Percentiles rank a stretch among this genome's conserved stretches.
phyloP scores from a whole-genome alignment of 2,113 vertebrate genomes.

The Vombatus ursinus region DNA sequence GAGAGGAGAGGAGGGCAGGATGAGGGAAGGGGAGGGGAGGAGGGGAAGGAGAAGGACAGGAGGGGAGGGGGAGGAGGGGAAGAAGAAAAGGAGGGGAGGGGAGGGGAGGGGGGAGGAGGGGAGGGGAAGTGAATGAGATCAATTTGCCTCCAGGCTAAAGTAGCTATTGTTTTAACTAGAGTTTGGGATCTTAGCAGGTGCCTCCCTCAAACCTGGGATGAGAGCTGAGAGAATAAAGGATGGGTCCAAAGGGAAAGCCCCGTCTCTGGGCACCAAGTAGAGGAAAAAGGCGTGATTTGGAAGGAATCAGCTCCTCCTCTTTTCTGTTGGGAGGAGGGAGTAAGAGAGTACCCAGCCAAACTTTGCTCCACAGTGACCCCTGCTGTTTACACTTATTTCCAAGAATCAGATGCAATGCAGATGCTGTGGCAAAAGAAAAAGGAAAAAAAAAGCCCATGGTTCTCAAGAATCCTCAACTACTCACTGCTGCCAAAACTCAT shows the following conservation, averaged over 20 bases:
- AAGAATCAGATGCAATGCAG: neutral
- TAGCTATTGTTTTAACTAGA: neutral
- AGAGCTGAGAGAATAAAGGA: neutral
- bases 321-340: neutral
- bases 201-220: neutral
- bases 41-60: rapidly evolving
- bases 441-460: neutral
- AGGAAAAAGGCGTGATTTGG: neutral
- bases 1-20: too few species aligned
- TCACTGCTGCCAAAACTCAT: neutral
- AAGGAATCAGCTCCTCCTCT: neutral
- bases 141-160: neutral
- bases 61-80: too few species aligned
- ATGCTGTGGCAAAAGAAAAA: neutral
- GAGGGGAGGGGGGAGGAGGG: neutral
- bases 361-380: neutral
- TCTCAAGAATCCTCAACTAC: neutral
- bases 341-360: neutral
- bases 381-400: neutral
- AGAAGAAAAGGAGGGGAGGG: rapidly evolving
- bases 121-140: too few species aligned
- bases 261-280: neutral
- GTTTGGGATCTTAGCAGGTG: neutral
- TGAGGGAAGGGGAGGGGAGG: too few species aligned
- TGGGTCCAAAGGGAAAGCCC: neutral